A percentile compares a stretch with the other conserved stretches of the same genome.
These are phyloP conservation scores for Pseudopodoces humilis DNA, from an alignment of 2,113 vertebrate genomes.

Conservation along the genomic window DNA sequence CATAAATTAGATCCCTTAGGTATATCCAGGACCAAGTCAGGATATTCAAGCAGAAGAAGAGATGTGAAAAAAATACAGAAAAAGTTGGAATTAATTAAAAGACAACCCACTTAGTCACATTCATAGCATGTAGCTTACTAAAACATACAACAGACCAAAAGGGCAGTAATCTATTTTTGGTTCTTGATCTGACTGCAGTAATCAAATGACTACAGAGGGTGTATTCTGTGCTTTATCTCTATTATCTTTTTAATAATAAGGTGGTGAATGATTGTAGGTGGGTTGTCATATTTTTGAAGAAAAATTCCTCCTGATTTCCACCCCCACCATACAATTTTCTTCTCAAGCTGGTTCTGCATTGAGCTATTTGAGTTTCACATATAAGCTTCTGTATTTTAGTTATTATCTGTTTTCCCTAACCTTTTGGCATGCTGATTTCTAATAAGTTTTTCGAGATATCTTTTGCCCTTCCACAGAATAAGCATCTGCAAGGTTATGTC, in stretches of 20 bases:
- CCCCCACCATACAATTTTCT: constrained; percentile 55
- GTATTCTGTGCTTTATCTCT: background rate
- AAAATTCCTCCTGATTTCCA: constrained; percentile 39
- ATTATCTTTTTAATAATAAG: constrained; percentile 62
- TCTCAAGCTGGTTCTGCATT: background rate
- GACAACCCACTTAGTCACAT: background rate
- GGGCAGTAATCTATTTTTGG: constrained; percentile 38
- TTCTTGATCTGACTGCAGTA: constrained; percentile 36
- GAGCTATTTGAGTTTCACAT: background rate
- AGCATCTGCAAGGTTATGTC: background rate
- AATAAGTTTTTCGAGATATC: background rate
- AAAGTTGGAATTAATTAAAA: background rate
- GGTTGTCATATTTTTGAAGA: constrained; percentile 38
- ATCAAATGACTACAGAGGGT: background rate
- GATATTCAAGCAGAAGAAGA: background rate
- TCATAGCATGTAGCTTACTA: background rate
- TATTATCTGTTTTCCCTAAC: background rate
- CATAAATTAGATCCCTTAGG: constrained; percentile 23
- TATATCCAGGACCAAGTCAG: background rate
- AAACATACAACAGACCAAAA: constrained; percentile 12
- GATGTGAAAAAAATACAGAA: background rate
- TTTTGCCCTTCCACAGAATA: background rate
- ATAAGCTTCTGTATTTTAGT: background rate
- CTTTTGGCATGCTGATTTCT: background rate
- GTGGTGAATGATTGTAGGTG: constrained; percentile 58